Evolutionary conservation across 2,797 vertebrate genomes (phyloP).

Genomic region (Hylomyscus alleni): DNA sequence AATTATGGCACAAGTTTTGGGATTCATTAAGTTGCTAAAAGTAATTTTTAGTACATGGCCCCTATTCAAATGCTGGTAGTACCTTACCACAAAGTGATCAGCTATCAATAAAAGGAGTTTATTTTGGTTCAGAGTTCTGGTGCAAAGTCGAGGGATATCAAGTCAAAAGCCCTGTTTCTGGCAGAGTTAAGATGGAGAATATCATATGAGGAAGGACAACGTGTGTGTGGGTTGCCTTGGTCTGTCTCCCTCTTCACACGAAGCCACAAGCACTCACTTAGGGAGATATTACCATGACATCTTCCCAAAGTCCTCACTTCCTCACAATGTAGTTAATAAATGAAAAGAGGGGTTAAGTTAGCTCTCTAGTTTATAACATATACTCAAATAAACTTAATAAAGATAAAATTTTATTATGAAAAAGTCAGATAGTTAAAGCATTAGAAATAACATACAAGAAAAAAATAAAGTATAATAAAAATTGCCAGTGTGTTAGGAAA

Average conservation of each 20-base stretch:
- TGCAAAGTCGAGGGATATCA: neutral
- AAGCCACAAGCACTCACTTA: neutral
- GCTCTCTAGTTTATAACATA: neutral
- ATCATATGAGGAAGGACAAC: neutral
- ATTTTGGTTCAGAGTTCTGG: neutral
- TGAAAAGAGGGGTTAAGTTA: neutral
- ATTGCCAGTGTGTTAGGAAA: neutral
- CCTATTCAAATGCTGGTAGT: neutral
- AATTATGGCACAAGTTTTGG: neutral
- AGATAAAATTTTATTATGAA: neutral
- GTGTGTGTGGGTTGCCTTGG: neutral
- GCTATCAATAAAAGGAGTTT: neutral
- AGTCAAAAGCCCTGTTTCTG: neutral
- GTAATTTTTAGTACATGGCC: neutral
- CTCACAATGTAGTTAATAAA: neutral
- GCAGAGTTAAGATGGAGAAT: neutral
- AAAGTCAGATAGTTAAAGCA: neutral
- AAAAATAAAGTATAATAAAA: neutral
- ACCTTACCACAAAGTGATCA: neutral
- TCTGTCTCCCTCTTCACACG: neutral
- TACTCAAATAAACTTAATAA: neutral
- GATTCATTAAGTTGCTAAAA: neutral
- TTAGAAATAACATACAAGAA: neutral
- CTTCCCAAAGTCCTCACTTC: neutral
- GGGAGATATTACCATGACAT: neutral